Base-by-base conservation (phyloP, 2,797 vertebrate species). In the Microctenopoma steveboyesi region DNA sequence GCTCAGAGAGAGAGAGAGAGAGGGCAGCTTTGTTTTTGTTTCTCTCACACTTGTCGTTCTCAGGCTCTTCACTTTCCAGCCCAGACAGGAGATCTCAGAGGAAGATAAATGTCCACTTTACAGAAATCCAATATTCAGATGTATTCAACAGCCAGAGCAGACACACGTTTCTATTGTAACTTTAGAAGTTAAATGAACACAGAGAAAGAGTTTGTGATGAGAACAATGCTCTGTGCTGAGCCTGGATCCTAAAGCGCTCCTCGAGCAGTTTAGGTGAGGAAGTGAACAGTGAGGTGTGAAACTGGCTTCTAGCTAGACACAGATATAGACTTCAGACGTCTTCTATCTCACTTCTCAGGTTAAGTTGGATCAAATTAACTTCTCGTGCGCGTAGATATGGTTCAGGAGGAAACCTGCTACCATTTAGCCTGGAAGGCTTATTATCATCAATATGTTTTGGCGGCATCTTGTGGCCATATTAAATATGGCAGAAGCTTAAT, bases 61-160 rank as follows among this genome's bases (percentile, higher is more conserved):
- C 63, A 28, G 22, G 22, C 52, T 40, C 28, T 43, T 65, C 61
- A 55, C 30, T 59, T 51, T 74, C 49, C 40, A 12, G 45, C 53
- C 55, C 47, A 51, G 69, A 57, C 53, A 60, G 61, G 30, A 45
- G 48, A 45, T 61, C 50, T 63, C 59, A 40, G 61, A 82, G 43
- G 58, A 85, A 88, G 74, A 87, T 76, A 77, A 83, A 91, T 81
- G 72, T 80, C 49, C 55, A 58, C 33, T 54, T 69, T 78, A 43
- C 57, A 59, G 50, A 79, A 84, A 86, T 83, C 64, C 76, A 85
- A 83, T 72, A 76, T 83, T 85, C 61, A 81, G 58, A 75, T 78
- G 64, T 69, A 64, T 87, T 78, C 61, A 80, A 65, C 76, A 73
- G 67, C 57, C 64, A 53, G 65, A 74, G 33, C 49, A 68, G 69